Base-by-base conservation (phyloP, 2,888 invertebrate genomes). In the Empis stercorea region DNA sequence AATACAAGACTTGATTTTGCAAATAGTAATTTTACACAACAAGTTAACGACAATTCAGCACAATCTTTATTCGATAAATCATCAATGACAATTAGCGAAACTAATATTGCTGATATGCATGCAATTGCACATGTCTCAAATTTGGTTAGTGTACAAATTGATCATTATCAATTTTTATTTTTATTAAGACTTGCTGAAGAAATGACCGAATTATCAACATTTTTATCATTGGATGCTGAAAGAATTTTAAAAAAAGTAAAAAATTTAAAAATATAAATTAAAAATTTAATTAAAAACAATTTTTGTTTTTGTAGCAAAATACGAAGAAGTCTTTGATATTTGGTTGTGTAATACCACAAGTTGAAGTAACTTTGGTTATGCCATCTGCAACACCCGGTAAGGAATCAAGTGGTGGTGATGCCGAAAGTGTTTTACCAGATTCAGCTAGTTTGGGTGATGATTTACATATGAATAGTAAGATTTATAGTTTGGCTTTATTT, bases 91-190 rank as follows among this genome's bases (percentile, higher is more conserved):
- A 5, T 63, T 62, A 46, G 61, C 57, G 6, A 65, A 64, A 45
- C 63, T 64, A 51, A 55, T 62, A 13, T 57, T 52, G 81, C 83
- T 10, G 82, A 84, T 56, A 79, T 91, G 54, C 87, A 87, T 68
- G 78, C 84, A 23, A 76, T 94, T 44, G 84, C 84, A 0, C 81
- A 89, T 59, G 81, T 92, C 44, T 79, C 84, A 44, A 87, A 87
- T 59, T 73, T 93, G 60, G 81, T 93, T 45, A 88, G 88, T 54
- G 73, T 92, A 4, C 94, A 95, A 70, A 75, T 96, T 50, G 94
- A 92, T 72, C 94, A 94, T 68, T 92, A 87, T 69, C 94, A 95
- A 71, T 84, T 84, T 70, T 74, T 94, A 56, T 94, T 95, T 71
- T 73, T 95, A 45, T 70, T 93, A 66, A 74, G 94, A 45, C 74